Base-by-base conservation (phyloP, 2,888 invertebrate species). In the Autographa pulchrina region DNA sequence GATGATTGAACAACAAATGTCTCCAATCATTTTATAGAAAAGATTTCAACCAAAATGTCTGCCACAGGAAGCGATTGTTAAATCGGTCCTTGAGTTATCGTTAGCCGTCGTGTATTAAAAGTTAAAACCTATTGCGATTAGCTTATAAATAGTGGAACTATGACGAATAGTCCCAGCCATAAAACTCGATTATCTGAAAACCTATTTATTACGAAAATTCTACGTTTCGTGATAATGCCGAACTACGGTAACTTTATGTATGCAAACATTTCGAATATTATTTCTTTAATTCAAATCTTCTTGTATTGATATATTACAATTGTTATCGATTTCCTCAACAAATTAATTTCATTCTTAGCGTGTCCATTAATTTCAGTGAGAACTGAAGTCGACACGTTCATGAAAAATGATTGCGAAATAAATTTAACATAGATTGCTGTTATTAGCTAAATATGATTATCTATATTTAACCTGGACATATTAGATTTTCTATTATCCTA, bases 161-260 rank as follows among this genome's bases (percentile, higher is more conserved):
- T 48, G 48, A 48, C 48, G 48, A 48, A 48, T 48, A 48, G 48
- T 7, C 48, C 48, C 1, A 48, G n/a, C 6, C 48, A 7, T 48
- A 48, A 48, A 48, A 48, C 48, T 16, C 48, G 48, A 48, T 48
- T 48, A 48, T n/a, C 48, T n/a, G 48, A 48, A 48, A 48, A 48
- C n/a, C 7, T 8, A n/a, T 48, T 48, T 48, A 48, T n/a, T n/a
- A n/a, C 48, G n/a, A 1, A 7, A 48, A 25, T 25, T 25, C 25
- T 25, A 25, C 25, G 25, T 8, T n/a, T 16, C n/a, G 48, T n/a
- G n/a, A n/a, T 5, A n/a, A 48, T n/a, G 43, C 6, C 16, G 48
- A 48, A 48, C 7, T 0, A n/a, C 48, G n/a, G n/a, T 8, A 48
- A 48, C 48, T 48, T 48, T 8, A n/a, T 7, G 48, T 48, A 48